Conservation (phyloP, 2,797 vertebrate species). For the Scleropages formosus region DNA sequence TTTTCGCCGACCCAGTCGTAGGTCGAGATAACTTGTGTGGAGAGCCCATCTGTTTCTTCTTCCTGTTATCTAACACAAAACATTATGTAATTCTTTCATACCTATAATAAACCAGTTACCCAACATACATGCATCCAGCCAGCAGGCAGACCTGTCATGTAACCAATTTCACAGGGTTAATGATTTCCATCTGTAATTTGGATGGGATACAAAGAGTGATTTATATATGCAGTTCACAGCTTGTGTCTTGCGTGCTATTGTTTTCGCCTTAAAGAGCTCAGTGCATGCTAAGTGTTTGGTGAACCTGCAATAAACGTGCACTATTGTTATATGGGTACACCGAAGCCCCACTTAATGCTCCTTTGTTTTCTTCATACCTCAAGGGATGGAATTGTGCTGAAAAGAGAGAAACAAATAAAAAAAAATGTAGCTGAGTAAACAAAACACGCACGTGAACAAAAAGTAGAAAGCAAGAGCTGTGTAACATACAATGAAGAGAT, state of each 20-base stretch:
- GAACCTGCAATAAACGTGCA: too few relatives aligned
- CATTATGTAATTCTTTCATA: background rate
- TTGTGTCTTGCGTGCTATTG: background rate
- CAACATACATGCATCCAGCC: background rate
- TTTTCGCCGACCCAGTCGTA: background rate
- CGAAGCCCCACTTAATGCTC: background rate
- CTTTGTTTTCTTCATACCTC: constrained; percentile 2
- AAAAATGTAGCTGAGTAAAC: constrained; percentile 11
- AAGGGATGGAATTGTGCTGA: background rate
- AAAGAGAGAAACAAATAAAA: constrained; percentile 2
- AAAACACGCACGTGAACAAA: background rate
- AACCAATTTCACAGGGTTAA: background rate
- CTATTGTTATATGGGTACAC: background rate
- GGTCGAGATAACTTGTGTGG: background rate
- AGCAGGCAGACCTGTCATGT: background rate
- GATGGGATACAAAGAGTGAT: too few relatives aligned
- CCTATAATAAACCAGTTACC: background rate
- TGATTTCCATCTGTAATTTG: background rate
- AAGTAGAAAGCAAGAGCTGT: background rate
- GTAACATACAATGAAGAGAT: background rate
- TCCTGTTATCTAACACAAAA: too few relatives aligned
- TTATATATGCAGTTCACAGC: background rate
- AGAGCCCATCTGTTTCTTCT: background rate
- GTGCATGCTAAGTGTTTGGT: background rate
- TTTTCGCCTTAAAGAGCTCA: background rate